Evolutionary conservation across 2,888 invertebrate genomes (phyloP).

Genomic region (Notocelia uddmanniana): DNA sequence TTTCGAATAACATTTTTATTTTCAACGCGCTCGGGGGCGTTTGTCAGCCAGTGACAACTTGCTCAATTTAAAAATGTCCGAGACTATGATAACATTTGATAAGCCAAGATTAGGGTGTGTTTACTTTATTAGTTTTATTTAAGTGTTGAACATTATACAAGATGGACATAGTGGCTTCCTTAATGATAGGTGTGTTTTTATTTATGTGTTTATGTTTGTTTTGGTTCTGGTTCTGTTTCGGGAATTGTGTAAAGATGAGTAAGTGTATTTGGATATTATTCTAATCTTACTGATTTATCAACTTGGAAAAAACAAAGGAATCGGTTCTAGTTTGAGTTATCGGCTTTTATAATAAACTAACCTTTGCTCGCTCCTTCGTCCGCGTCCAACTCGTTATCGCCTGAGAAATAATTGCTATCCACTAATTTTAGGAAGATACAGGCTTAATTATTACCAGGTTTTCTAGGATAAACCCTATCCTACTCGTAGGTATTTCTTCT

Average conservation of each 20-base stretch:
- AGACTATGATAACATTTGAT: conserved; percentile 31
- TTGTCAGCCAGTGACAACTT: too few relatives aligned
- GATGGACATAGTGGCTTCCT: conserved; percentile 64
- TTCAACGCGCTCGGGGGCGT: too few relatives aligned
- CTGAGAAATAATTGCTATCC: too few relatives aligned
- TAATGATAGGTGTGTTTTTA: conserved; percentile 61
- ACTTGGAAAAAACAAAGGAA: too few relatives aligned
- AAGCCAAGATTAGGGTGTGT: conserved; percentile 24
- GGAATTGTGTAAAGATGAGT: conserved; percentile 65
- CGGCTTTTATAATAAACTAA: too few relatives aligned
- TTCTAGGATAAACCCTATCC: too few relatives aligned
- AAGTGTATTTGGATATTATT: conserved; percentile 56
- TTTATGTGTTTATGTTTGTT: conserved; percentile 71
- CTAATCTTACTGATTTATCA: not conserved
- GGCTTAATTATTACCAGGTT: too few relatives aligned
- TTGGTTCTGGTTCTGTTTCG: conserved; percentile 81
- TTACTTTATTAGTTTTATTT: conserved; percentile 21
- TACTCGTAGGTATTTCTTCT: too few relatives aligned
- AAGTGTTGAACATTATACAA: conserved; percentile 44
- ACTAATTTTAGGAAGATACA: too few relatives aligned
- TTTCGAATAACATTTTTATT: conserved; percentile 4
- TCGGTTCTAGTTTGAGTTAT: too few relatives aligned
- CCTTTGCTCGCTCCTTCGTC: too few relatives aligned
- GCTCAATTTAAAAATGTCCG: conserved; percentile 30
- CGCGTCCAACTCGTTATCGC: too few relatives aligned